phyloP scores from a whole-genome alignment of 2,888 invertebrate species.

The Ramazzottius varieornatus region DNA sequence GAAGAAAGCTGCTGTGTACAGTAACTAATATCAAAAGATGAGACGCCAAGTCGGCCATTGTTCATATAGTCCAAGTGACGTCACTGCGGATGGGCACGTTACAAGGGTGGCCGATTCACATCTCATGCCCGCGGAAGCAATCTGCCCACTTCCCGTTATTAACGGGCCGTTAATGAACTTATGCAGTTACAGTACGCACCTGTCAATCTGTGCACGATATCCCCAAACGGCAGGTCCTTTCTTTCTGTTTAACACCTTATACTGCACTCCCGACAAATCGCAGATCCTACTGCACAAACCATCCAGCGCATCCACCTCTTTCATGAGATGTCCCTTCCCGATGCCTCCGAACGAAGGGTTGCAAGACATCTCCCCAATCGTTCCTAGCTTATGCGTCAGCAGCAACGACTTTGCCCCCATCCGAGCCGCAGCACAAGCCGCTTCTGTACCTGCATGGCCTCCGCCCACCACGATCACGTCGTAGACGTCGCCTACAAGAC shows the following conservation, averaged over 20 bases:
- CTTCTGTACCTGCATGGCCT: constrained; percentile 71
- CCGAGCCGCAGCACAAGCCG: constrained; percentile 50
- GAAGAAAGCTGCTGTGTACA: too few relatives aligned
- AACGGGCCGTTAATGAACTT: too few relatives aligned
- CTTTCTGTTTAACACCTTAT: constrained; percentile 46
- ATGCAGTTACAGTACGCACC: constrained; percentile 22
- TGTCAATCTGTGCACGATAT: constrained; percentile 56
- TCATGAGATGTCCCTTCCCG: constrained; percentile 62
- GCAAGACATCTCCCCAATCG: constrained; percentile 73
- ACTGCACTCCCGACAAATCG: constrained; percentile 47
- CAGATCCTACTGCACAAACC: constrained; percentile 54
- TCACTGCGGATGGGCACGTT: too few relatives aligned
- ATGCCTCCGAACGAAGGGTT: constrained; percentile 79
- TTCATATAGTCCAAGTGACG: too few relatives aligned
- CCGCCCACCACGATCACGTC: constrained; percentile 66
- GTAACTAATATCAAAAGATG: too few relatives aligned
- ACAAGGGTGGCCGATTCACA: too few relatives aligned
- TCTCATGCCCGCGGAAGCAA: too few relatives aligned
- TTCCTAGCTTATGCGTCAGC: constrained; percentile 52
- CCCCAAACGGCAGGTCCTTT: constrained; percentile 66
- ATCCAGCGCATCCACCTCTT: constrained; percentile 62
- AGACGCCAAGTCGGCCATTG: too few relatives aligned
- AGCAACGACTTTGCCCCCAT: constrained; percentile 52
- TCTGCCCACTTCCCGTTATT: too few relatives aligned
- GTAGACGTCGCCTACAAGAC: background rate